phyloP scores from a whole-genome alignment of 2,113 vertebrate species.

The Struthio camelus region DNA sequence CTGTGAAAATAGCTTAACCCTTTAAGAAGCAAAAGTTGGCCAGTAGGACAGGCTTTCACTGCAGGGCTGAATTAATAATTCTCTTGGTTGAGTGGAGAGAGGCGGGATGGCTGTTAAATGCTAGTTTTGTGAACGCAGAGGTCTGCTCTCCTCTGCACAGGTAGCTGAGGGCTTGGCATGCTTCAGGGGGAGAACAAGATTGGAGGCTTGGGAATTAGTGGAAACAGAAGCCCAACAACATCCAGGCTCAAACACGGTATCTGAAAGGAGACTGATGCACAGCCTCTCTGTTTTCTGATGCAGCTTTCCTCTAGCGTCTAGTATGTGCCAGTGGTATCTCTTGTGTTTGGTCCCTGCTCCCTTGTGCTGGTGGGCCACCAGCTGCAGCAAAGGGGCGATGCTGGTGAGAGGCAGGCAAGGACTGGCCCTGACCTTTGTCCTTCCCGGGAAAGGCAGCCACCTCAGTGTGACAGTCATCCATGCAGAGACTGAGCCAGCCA shows the following conservation, averaged over 20 bases:
- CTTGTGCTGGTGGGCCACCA: background rate
- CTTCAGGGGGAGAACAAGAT: too few species aligned
- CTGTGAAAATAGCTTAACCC: background rate
- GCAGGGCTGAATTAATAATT: background rate
- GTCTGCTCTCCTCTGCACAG: background rate
- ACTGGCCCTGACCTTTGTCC: accelerated
- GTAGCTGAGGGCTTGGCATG: too few species aligned
- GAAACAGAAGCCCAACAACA: background rate
- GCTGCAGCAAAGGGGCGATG: accelerated
- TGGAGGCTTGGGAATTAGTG: background rate
- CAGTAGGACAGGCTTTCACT: background rate
- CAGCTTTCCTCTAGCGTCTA: background rate
- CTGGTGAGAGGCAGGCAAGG: background rate
- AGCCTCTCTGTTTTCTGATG: background rate
- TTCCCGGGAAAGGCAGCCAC: background rate
- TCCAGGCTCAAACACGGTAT: background rate
- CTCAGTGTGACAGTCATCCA: accelerated
- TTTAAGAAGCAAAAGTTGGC: background rate
- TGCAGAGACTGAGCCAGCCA: background rate
- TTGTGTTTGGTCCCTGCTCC: background rate
- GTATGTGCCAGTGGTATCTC: too few species aligned
- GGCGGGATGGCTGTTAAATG: background rate
- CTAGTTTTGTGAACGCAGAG: background rate
- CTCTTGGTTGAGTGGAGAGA: background rate
- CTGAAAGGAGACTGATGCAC: background rate